Percentiles rank a stretch among this genome's conserved stretches.
Evolutionary conservation across 2,113 vertebrate genomes (phyloP).

Genomic region (Myotis davidii): DNA sequence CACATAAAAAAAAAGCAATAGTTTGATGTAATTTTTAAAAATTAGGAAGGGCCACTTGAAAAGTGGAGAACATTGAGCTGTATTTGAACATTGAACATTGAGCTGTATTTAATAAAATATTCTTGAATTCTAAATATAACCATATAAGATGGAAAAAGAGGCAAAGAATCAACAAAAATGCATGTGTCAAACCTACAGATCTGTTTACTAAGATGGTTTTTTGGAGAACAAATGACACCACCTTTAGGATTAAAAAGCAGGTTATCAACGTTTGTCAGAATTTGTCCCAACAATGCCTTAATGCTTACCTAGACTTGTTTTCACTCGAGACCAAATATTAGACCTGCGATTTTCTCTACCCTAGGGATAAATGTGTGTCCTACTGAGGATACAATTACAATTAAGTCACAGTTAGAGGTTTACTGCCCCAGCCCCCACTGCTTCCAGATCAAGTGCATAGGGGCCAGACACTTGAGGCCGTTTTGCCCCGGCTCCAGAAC

Average conservation of each 20-base stretch:
- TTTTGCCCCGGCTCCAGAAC: neutral
- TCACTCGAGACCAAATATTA: neutral
- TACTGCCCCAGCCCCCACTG: neutral
- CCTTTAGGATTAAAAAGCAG: constrained; percentile 21
- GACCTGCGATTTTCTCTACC: neutral
- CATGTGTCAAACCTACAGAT: neutral
- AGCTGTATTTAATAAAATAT: neutral
- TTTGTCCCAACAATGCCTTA: neutral
- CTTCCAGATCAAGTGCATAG: neutral
- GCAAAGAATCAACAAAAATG: constrained; percentile 6
- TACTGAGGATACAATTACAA: neutral
- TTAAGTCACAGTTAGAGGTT: neutral
- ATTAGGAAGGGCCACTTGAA: neutral
- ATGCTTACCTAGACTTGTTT: neutral
- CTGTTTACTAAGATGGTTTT: neutral
- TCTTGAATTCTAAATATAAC: constrained; percentile 33
- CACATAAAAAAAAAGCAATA: neutral
- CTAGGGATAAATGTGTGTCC: neutral
- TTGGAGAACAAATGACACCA: neutral
- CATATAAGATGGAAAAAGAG: neutral
- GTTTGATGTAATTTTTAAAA: neutral
- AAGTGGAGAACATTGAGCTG: neutral
- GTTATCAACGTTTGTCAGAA: constrained; percentile 10
- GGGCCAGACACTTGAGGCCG: neutral
- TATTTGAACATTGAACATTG: neutral